Evolutionary conservation across 1,140 invertebrate species (phyloP), one percentile per base, ranked within the genome.

Genomic region (Helicoverpa armigera): DNA sequence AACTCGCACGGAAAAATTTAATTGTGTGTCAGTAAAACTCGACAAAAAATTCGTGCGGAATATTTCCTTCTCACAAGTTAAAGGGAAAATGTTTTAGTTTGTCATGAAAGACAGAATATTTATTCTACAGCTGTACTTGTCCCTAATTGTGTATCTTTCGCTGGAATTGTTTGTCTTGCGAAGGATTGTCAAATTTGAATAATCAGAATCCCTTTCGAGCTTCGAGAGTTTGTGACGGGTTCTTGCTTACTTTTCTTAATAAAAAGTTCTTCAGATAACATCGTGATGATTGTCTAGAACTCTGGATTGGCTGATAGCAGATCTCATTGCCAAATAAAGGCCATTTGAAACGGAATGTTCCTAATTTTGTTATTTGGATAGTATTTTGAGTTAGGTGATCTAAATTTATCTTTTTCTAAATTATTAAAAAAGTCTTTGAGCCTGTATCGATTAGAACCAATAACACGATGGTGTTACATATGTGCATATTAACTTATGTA

Each of bases 71-170:
- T 65, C 14, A 51, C 14, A 69, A 29, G 14, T 61, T 61, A 61
- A 29, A 76, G 35, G 48, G 73, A 63, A 51, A 76, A 76, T 60
- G 43, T 31, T 76, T 53, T 61, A 77, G 65, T 79, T 70, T 69
- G 2, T 53, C 18, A 70, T 51, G 51, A 50, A 79, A 79, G 77
- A 51, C 23, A 61, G 61, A 67, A 69, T 81, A 75, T 80, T 85
- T 85, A 83, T 83, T 80, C 78, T 77, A 78, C 76, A 77, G 75
- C 76, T 60, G 81, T 65, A 80, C 82, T 76, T 83, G 50, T 75
- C 60, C 58, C 78, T 87, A 89, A 87, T 87, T 87, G 87, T 87
- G 83, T 87, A 83, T 86, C 84, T 89, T 89, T 84, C 78, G 67
- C 70, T 80, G 67, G 83, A 87, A 75, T 83, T 84, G 82, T 88